A percentile compares a stretch with the other conserved stretches of the same genome.
These are phyloP conservation scores for Phataginus tricuspis DNA, from an alignment of 2,797 vertebrate species.

Conservation along the genomic window DNA sequence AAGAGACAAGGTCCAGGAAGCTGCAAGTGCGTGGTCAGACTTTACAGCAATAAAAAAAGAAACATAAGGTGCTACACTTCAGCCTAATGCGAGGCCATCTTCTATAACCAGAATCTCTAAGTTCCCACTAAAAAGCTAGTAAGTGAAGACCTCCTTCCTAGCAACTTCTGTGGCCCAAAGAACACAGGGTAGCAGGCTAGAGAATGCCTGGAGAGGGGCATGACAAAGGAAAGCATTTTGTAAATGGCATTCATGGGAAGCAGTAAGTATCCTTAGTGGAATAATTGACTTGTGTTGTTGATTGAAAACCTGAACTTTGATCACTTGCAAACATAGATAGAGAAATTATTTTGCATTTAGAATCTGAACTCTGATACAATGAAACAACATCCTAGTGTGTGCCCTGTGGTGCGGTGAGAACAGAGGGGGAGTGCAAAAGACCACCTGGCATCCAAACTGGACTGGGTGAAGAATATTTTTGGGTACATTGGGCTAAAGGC, in stretches of 20 bases:
- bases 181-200: not conserved
- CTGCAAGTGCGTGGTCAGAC: not conserved
- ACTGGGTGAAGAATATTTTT: not conserved
- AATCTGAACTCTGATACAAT: not conserved
- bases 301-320: slow-evolving; percentile 25
- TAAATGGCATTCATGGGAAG: not conserved
- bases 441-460: not conserved
- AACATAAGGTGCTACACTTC: not conserved
- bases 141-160: not conserved
- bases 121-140: not conserved
- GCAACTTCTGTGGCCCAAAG: not conserved
- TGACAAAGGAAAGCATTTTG: not conserved
- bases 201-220: not conserved
- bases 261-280: not conserved
- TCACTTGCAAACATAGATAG: not conserved
- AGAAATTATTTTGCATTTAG: not conserved
- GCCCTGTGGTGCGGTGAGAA: not conserved
- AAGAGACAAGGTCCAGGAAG: not conserved
- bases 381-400: not conserved
- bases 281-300: not conserved
- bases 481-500: not conserved
- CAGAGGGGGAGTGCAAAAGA: not conserved
- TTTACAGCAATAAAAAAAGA: not conserved
- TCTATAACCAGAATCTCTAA: not conserved
- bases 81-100: not conserved